These are phyloP conservation scores for Drosophila prolongata DNA, from an alignment of 2,888 invertebrate genomes.

Conservation along the genomic window DNA sequence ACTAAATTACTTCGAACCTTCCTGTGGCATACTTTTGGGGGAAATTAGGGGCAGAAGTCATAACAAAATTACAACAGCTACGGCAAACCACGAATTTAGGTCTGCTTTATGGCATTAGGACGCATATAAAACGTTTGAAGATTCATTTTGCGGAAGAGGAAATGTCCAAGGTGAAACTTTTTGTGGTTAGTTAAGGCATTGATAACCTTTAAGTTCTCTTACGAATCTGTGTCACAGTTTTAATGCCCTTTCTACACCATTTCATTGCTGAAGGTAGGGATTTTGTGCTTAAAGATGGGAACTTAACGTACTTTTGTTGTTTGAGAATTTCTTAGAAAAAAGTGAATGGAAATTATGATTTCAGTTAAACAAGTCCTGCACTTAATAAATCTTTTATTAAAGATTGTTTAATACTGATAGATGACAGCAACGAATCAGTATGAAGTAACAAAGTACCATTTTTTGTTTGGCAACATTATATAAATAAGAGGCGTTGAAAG, in stretches of 20 bases:
- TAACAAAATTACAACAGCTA: slow-evolving; percentile 37
- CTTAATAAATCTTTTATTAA: slow-evolving; percentile 1
- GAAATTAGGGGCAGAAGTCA: slow-evolving; percentile 22
- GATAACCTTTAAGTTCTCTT: slow-evolving; percentile 10
- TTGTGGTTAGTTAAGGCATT: slow-evolving; percentile 18
- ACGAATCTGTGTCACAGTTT: not conserved
- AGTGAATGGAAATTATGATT: too few species aligned
- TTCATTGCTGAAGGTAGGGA: too few species aligned
- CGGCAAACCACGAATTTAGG: slow-evolving; percentile 28
- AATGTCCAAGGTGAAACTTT: slow-evolving; percentile 10
- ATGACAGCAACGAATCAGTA: slow-evolving; percentile 12
- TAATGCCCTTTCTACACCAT: not conserved
- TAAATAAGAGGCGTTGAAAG: slow-evolving; percentile 21
- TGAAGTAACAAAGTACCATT: not conserved
- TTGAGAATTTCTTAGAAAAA: too few species aligned
- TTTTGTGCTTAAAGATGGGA: too few species aligned
- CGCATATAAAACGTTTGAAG: slow-evolving; percentile 41
- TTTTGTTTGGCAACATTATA: slow-evolving; percentile 2
- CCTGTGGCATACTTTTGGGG: slow-evolving; percentile 22
- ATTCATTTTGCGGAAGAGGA: slow-evolving; percentile 19
- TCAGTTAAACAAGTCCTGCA: too few species aligned
- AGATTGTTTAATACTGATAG: slow-evolving; percentile 6
- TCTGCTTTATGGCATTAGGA: slow-evolving; percentile 32
- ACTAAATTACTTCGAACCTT: slow-evolving; percentile 35
- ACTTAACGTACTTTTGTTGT: too few species aligned